Evolutionary conservation across 1,140 invertebrate genomes (phyloP), one percentile per base, ranked within the genome.

Genomic region (Lepidurus arcticus): DNA sequence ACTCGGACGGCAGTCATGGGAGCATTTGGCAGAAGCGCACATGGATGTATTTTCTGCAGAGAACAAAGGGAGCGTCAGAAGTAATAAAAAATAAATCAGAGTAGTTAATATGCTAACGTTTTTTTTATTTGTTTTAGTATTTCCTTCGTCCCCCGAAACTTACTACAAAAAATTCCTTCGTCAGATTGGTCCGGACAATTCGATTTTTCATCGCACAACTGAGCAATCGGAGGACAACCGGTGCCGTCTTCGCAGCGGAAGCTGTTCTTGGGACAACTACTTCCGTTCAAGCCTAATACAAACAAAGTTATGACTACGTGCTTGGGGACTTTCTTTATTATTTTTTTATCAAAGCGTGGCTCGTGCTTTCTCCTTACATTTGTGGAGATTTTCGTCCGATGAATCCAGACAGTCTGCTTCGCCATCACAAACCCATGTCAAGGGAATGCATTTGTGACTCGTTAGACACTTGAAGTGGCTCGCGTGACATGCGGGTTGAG

Each of bases 401-500:
- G 82, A 83, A 83, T 90, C 90, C 76, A 83, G 83, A 81, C 93
- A 95, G 85, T 95, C 93, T 78, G 88, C 84, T 80, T 90, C 89
- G 44, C 90, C 90, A 85, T 95, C 93, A 86, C 93, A 95, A 73
- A 91, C 87, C 90, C 92, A 94, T 26, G 88, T 90, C 65, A 87
- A 86, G 78, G 92, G 91, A 80, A 95, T 89, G 86, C 94, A 95
- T 81, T 88, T 88, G 79, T 88, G 87, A 74, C 88, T 90, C 78
- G 85, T 82, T 34, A 83, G 84, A 84, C 92, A 92, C 81, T 89
- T 86, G 82, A 91, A 90, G 85, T 92, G 89, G 24, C 88, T 88
- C 73, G 84, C 84, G 44, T 85, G 85, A 83, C 91, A 92, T 77
- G 83, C 85, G 81, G 82, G 82, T 76, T 84, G 85, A 81, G 82